phyloP scores from a whole-genome alignment of 2,888 invertebrate species.

The Gasteruption jaculator region DNA sequence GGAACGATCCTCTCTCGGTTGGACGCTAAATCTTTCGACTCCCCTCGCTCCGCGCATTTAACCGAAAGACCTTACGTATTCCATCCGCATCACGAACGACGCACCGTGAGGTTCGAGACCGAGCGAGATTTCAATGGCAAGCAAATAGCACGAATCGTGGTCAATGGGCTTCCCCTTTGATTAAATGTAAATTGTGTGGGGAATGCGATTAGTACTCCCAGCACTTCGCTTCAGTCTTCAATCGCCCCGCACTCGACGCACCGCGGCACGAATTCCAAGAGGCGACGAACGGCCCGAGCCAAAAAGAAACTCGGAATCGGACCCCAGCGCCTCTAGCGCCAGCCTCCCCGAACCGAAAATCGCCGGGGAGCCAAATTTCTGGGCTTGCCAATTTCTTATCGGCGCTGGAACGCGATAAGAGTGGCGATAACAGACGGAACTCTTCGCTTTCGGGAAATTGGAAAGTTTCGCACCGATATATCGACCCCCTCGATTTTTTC shows the following conservation, averaged over 20 bases:
- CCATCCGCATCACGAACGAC: too few species aligned
- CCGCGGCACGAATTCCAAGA: conserved; percentile 15
- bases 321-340: conserved; percentile 9
- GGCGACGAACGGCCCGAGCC: conserved; percentile 2
- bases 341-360: conserved; percentile 12
- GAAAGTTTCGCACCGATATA: conserved; percentile 37
- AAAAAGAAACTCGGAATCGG: too few species aligned
- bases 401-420: background rate
- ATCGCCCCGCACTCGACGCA: conserved; percentile 20
- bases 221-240: conserved; percentile 33
- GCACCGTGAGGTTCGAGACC: conserved; percentile 15
- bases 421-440: background rate
- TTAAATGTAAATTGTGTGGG: conserved; percentile 50
- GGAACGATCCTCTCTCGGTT: too few species aligned
- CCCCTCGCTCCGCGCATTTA: conserved; percentile 14
- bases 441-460: conserved; percentile 30
- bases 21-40: too few species aligned
- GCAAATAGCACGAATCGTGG: conserved; percentile 47
- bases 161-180: conserved; percentile 50
- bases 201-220: conserved; percentile 47
- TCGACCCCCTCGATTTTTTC: too few species aligned
- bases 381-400: conserved; percentile 3
- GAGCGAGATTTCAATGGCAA: conserved; percentile 46
- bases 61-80: conserved; percentile 41
- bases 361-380: conserved; percentile 21